phyloP scores from a whole-genome alignment of 2,797 vertebrate genomes.

The Lutjanus campechanus region DNA sequence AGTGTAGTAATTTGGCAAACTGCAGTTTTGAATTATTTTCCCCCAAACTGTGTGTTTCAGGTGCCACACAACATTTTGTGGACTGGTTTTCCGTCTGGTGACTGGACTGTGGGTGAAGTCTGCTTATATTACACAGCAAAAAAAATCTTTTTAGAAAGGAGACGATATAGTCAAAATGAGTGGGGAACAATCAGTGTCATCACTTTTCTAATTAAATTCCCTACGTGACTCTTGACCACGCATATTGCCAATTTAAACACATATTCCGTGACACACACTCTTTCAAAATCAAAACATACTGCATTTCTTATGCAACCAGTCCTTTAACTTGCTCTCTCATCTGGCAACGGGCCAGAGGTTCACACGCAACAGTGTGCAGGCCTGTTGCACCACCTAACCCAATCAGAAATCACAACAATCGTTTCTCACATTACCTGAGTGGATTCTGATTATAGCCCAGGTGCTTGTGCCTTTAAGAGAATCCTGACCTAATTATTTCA shows the following conservation, averaged over 20 bases:
- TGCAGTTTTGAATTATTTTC: no score
- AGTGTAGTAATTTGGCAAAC: no score
- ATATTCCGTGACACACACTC: slow-evolving; percentile 59
- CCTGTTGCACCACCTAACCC: slow-evolving; percentile 59
- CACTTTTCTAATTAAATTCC: slow-evolving; percentile 29
- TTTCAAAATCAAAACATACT: slow-evolving; percentile 73
- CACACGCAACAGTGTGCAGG: slow-evolving; percentile 83
- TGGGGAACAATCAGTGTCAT: slow-evolving; percentile 42
- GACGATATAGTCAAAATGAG: background rate
- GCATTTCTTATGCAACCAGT: slow-evolving; percentile 75
- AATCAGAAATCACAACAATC: slow-evolving; percentile 65
- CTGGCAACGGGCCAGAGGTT: slow-evolving; percentile 81
- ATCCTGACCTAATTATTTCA: slow-evolving; percentile 58
- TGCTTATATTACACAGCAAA: background rate
- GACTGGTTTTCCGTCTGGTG: slow-evolving; percentile 18
- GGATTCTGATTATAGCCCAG: no score
- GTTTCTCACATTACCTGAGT: slow-evolving; percentile 73
- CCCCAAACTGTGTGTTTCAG: background rate
- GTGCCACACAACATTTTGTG: background rate
- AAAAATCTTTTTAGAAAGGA: slow-evolving; percentile 10
- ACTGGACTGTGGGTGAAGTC: background rate
- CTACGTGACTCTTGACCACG: slow-evolving; percentile 56
- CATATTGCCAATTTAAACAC: slow-evolving; percentile 58
- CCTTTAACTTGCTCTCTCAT: slow-evolving; percentile 64
- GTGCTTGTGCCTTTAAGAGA: slow-evolving; percentile 40